Evolutionary conservation across 2,113 vertebrate genomes (phyloP).

Genomic region (Tupaia tana): DNA sequence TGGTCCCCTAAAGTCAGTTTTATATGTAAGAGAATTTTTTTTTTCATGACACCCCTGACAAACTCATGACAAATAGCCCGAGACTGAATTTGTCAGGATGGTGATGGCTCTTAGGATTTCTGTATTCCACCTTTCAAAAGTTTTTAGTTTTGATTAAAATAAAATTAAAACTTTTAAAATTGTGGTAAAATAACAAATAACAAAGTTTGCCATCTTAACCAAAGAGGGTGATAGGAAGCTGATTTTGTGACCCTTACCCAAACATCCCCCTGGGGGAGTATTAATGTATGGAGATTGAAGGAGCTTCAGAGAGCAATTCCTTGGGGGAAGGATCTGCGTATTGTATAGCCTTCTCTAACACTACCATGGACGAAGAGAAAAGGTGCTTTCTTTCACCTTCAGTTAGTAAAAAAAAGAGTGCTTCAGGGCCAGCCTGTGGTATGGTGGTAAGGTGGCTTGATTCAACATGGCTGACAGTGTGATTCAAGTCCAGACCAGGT

Average conservation of each 20-base stretch:
- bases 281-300: neutral
- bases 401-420: neutral
- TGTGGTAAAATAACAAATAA: neutral
- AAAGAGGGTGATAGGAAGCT: neutral
- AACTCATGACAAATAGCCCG: neutral
- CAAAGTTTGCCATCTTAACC: neutral
- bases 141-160: too few relatives aligned
- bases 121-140: neutral
- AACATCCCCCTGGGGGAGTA: neutral
- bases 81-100: neutral
- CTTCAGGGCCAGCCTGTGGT: too few relatives aligned
- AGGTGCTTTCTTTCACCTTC: neutral
- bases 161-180: too few relatives aligned
- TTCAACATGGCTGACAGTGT: too few relatives aligned
- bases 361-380: neutral
- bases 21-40: neutral
- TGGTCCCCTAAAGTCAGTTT: neutral
- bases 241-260: neutral
- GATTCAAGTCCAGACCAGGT: too few relatives aligned
- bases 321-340: neutral
- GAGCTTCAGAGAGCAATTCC: neutral
- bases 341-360: neutral
- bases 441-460: too few relatives aligned
- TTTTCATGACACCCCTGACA: neutral
- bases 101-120: neutral